Evolutionary conservation across 2,113 vertebrate species (phyloP), one percentile per base, ranked within the genome.

Genomic region (Riparia riparia): DNA sequence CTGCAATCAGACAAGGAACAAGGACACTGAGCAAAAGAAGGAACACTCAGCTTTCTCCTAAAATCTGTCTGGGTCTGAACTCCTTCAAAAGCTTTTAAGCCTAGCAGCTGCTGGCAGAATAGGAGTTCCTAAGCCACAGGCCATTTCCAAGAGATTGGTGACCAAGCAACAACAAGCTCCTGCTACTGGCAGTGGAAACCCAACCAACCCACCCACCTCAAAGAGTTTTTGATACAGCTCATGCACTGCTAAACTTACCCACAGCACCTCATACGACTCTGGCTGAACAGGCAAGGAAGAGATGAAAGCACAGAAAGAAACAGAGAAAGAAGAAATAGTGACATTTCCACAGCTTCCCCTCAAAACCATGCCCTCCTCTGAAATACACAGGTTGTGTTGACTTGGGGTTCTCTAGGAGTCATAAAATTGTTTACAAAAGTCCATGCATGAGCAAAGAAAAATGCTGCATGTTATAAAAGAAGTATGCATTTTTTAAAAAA

Each of bases 1-100:
- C 99, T 99, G 96, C 68, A 95, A 74, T 83, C 37, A 95, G 87
- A 97, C 57, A 88, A 82, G 14, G 44, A 10, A 89, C 49, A 82
- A 87, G 28, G 63, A 90, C 88, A 54, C 6, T 76, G 95, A 87
- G 53, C 12, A n/a, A 72, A n/a, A 80, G 16, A 56, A 57, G 50
- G 14, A 89, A 54, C 37, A 64, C 3, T 3, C 3, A n/a, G 3
- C 24, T 60, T 78, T 61, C 32, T 73, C n/a, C 54, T 79, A 56
- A 70, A 72, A 83, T 14, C 41, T 15, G 4, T 5, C 15, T 82
- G 50, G 19, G 11, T 71, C 83, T 66, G 54, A 87, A 49, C 4
- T 5, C 41, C 39, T n/a, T 82, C 14, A 83, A 26, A 34, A 47
- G 21, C 4, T 82, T 34, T 45, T 37, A 66, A 42, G 49, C 10